Evolutionary conservation across 1,140 invertebrate species (phyloP).

Genomic region (Rhopalosiphum maidis): DNA sequence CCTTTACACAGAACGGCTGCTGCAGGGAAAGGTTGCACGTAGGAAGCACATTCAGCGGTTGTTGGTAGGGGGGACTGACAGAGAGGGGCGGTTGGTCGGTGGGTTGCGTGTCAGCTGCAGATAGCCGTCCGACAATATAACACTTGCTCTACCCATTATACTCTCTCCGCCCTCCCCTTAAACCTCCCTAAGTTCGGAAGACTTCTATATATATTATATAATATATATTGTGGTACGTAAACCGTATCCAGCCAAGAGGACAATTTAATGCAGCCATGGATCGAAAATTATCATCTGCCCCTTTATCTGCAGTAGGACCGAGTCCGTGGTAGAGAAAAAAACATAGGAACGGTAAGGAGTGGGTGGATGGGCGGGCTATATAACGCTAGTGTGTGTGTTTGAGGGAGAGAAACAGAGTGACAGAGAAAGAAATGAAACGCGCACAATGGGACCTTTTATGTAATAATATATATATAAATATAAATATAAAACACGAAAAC

Average conservation of each 20-base stretch:
- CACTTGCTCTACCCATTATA: slow-evolving; percentile 55
- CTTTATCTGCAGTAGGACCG: slow-evolving; percentile 10
- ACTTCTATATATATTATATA: slow-evolving; percentile 5
- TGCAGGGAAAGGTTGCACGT: not conserved
- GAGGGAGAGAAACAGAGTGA: not conserved
- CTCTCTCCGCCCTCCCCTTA: not conserved
- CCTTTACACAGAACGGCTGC: not conserved
- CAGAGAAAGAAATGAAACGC: not conserved
- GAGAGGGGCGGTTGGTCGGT: not conserved
- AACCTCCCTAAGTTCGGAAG: not conserved
- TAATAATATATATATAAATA: slow-evolving; percentile 11
- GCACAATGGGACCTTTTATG: slow-evolving; percentile 29
- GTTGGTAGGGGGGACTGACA: not conserved
- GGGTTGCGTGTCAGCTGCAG: slow-evolving; percentile 54
- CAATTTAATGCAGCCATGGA: slow-evolving; percentile 47
- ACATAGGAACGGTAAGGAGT: not conserved
- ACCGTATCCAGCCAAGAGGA: slow-evolving; percentile 52
- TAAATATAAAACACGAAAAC: not conserved
- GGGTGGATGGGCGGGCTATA: not conserved
- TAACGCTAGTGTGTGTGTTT: not conserved
- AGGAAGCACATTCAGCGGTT: not conserved
- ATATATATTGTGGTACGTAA: slow-evolving; percentile 10
- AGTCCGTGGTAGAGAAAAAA: not conserved
- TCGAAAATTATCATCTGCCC: slow-evolving; percentile 50
- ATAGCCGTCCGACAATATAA: slow-evolving; percentile 56